Percentiles rank a stretch among this genome's conserved stretches.
Conservation (phyloP, 2,113 vertebrate genomes). For the Sprattus sprattus region DNA sequence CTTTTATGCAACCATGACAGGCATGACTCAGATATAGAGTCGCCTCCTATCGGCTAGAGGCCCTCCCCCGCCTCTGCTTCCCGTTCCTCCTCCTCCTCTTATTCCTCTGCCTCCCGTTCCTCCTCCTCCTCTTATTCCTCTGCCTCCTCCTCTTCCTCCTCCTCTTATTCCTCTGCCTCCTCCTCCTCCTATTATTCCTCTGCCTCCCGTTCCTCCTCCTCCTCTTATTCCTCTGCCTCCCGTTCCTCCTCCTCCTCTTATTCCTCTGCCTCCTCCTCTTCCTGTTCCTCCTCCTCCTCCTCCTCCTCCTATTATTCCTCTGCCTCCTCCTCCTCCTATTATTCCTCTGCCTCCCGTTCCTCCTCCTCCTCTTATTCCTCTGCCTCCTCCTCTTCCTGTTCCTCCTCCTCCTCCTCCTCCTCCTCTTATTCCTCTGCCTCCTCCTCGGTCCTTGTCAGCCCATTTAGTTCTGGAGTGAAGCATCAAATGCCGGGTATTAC, state of each 20-base stretch:
- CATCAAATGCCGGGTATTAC: constrained; percentile 32
- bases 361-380: not conserved
- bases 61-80: not conserved
- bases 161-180: too few relatives aligned
- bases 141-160: not conserved
- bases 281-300: too few relatives aligned
- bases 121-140: not conserved
- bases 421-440: not conserved
- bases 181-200: too few relatives aligned
- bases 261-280: not conserved
- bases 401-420: not conserved
- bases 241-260: not conserved
- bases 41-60: not conserved
- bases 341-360: too few relatives aligned
- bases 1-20: constrained; percentile 48
- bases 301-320: not conserved
- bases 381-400: not conserved
- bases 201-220: not conserved
- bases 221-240: not conserved
- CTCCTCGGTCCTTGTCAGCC: not conserved
- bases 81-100: not conserved
- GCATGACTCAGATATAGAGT: constrained; percentile 34
- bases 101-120: not conserved
- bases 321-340: not conserved
- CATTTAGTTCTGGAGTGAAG: constrained; percentile 29